Percentiles rank a stretch among this genome's conserved stretches.
phyloP scores from a whole-genome alignment of 2,888 invertebrate genomes.

The Papilio protenor region DNA sequence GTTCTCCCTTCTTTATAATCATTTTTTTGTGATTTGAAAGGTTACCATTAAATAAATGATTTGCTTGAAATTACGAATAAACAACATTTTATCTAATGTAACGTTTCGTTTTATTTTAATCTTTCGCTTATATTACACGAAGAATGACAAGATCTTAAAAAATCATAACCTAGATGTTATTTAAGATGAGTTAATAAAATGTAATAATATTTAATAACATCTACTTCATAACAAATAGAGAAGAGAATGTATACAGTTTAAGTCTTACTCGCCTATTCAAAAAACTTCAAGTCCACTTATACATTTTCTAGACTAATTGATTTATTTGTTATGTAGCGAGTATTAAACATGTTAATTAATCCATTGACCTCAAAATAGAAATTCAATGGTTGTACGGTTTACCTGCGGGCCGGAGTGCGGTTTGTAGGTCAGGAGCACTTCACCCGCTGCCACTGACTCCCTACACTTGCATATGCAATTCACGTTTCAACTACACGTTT shows the following conservation, averaged over 20 bases:
- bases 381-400: conserved; percentile 30
- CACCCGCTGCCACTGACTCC: conserved; percentile 24
- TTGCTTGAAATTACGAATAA: conserved; percentile 40
- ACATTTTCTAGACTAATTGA: background rate
- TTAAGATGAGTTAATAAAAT: too few relatives aligned
- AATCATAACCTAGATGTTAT: background rate
- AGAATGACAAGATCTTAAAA: background rate
- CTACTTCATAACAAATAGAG: too few relatives aligned
- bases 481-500: conserved; percentile 22
- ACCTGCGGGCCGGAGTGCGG: conserved; percentile 22
- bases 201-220: too few relatives aligned
- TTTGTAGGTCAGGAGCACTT: conserved; percentile 39
- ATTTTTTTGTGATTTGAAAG: conserved; percentile 38
- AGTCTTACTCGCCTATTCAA: background rate
- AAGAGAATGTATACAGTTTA: too few relatives aligned
- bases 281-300: background rate
- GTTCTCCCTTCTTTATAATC: background rate
- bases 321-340: background rate
- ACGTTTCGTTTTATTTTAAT: conserved; percentile 22
- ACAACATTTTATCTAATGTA: conserved; percentile 29
- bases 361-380: conserved; percentile 35
- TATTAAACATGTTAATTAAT: conserved; percentile 26
- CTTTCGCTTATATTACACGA: background rate
- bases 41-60: conserved; percentile 37
- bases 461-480: conserved; percentile 35